Evolutionary conservation across 1,140 invertebrate species (phyloP).

Genomic region (Aphelinus certus): DNA sequence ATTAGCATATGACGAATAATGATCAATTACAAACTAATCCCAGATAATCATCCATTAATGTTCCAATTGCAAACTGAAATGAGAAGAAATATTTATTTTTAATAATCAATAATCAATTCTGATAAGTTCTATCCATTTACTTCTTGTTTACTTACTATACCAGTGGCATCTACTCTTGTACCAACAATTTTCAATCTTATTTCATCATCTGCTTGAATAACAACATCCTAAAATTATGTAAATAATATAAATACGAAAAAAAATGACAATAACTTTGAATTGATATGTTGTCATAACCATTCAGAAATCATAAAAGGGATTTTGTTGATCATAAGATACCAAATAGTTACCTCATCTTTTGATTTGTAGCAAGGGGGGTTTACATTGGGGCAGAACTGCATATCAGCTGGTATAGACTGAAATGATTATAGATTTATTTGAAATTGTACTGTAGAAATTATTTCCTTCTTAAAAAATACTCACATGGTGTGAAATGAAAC

Average conservation of each 20-base stretch:
- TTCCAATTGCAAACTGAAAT: slow-evolving; percentile 97
- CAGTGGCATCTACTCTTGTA: slow-evolving; percentile 94
- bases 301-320: slow-evolving; percentile 2
- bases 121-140: slow-evolving; percentile 3
- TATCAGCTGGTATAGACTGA: slow-evolving; percentile 97
- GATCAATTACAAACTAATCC: slow-evolving; percentile 64
- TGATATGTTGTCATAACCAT: background rate
- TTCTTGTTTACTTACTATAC: slow-evolving; percentile 76
- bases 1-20: background rate
- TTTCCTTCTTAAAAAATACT: slow-evolving; percentile 59
- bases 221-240: slow-evolving; percentile 75
- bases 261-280: slow-evolving; percentile 2
- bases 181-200: slow-evolving; percentile 98
- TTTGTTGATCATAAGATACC: slow-evolving; percentile 19
- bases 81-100: slow-evolving; percentile 34
- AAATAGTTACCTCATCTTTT: slow-evolving; percentile 84
- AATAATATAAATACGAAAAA: slow-evolving; percentile 6
- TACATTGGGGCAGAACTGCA: slow-evolving; percentile 98
- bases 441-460: background rate
- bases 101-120: slow-evolving; percentile 28
- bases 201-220: slow-evolving; percentile 98
- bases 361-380: slow-evolving; percentile 99
- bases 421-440: slow-evolving; percentile 52
- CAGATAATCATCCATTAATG: slow-evolving; percentile 97
- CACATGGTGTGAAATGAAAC: slow-evolving; percentile 99